Evolutionary conservation across 2,797 vertebrate genomes (phyloP), one percentile per base, ranked within the genome.

Genomic region (Sebastes vulpes): DNA sequence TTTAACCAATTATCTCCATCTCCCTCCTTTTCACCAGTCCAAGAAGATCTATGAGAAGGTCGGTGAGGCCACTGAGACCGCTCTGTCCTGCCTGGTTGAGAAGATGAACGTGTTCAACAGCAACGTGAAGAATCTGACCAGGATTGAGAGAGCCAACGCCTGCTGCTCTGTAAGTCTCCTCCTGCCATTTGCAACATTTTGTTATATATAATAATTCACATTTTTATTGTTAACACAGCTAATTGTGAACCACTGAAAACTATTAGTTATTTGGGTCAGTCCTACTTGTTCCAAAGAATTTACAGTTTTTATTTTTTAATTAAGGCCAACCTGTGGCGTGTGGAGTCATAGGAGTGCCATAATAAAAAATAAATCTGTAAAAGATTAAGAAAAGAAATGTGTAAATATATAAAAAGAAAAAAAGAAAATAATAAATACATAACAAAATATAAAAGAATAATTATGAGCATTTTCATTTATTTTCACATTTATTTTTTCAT

Each of bases 11-110:
- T 58, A 1, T 68, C 42, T 64, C 9, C 67, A 16, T 85, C 16
- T 1, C 18, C 16, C 2, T 72, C 5, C 29, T 53, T 85, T 75
- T 75, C 52, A 80, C 54, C 89, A 98, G 98, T n/a, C 96, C 86
- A 99, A 98, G 92, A 98, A 98, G 79, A 92, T 97, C 89, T 99
- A 93, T 93, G 98, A 99, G 96, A 99, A 99, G 95, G 98, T 99
- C 0, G 98, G 98, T 3, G 98, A 99, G 92, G 98, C 98, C 25
- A 99, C 98, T 0, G 98, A 99, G 95, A 98, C 97, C 0, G 98
- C 98, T 1, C 91, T 99, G 89, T 97, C 95, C 88, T 98, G 97
- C 90, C 94, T 99, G 91, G 98, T 99, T 75, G 98, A 99, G 95
- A 99, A 99, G 95, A 99, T 99, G 98, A 99, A 99, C 0, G 98